Evolutionary conservation across 1,140 invertebrate species (phyloP).

Genomic region (Mylabris phalerata): DNA sequence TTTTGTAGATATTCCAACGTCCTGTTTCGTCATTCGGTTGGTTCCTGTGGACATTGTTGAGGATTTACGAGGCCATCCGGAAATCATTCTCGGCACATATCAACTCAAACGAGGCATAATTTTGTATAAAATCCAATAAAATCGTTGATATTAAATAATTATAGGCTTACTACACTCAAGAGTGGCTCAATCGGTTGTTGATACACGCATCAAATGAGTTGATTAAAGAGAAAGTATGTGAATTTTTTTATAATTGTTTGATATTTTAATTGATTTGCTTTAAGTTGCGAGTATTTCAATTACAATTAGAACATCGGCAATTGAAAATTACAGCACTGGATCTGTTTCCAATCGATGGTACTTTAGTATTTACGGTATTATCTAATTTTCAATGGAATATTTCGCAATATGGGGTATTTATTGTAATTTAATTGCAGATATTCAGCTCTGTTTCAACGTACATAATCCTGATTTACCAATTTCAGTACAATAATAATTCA

Average conservation of each 20-base stretch:
- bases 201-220: not conserved
- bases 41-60: slow-evolving; percentile 4
- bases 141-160: too few species aligned
- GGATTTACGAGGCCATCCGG: slow-evolving; percentile 1
- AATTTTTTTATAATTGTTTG: too few species aligned
- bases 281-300: slow-evolving; percentile 1
- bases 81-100: slow-evolving; percentile 6
- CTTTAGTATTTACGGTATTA: slow-evolving; percentile 5
- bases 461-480: slow-evolving; percentile 7
- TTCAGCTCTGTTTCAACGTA: slow-evolving; percentile 3
- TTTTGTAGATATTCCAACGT: not conserved
- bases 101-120: not conserved
- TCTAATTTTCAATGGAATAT: not conserved
- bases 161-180: too few species aligned
- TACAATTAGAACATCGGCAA: slow-evolving; percentile 1
- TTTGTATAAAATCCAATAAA: not conserved
- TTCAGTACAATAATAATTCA: slow-evolving; percentile 2
- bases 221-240: not conserved
- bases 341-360: slow-evolving; percentile 2
- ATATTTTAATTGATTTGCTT: not conserved
- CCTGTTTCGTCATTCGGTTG: slow-evolving; percentile 2
- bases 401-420: too few species aligned
- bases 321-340: slow-evolving; percentile 1
- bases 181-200: not conserved
- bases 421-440: not conserved